phyloP scores from a whole-genome alignment of 1,140 invertebrate genomes.

The Lamellibrachia luymesi region DNA sequence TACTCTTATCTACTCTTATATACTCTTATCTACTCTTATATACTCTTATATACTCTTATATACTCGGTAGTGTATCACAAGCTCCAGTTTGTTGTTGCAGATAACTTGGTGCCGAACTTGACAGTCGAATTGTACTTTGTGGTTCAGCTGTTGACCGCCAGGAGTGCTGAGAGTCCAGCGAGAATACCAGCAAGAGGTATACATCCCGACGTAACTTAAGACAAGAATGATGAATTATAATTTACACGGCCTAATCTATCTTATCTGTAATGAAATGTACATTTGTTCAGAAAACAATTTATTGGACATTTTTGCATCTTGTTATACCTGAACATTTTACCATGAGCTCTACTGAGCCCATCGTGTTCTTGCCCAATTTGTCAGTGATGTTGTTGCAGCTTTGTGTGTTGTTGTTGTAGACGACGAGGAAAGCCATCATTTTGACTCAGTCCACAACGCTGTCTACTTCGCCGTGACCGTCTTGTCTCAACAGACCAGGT shows the following conservation, averaged over 20 bases:
- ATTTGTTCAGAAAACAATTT: neutral
- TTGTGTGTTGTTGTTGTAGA: slow-evolving; percentile 32
- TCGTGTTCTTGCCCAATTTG: neutral
- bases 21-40: too few species aligned
- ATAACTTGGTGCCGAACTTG: slow-evolving; percentile 59
- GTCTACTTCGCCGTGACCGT: slow-evolving; percentile 65
- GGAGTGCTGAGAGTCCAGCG: slow-evolving; percentile 19
- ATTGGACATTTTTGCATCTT: too few species aligned
- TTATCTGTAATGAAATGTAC: neutral
- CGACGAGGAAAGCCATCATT: slow-evolving; percentile 40
- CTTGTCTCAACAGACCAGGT: slow-evolving; percentile 56
- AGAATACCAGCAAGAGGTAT: neutral
- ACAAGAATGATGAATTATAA: neutral
- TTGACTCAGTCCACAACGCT: slow-evolving; percentile 62
- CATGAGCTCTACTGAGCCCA: too few species aligned
- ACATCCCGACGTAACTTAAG: neutral
- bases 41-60: too few species aligned
- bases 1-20: too few species aligned
- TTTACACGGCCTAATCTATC: too few species aligned
- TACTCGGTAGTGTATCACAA: neutral
- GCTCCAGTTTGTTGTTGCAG: neutral
- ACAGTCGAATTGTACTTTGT: slow-evolving; percentile 65
- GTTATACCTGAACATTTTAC: too few species aligned
- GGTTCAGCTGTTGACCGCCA: slow-evolving; percentile 59
- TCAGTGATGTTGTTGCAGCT: neutral